Evolutionary conservation across 2,888 invertebrate genomes (phyloP).

Genomic region (Protula sp.): DNA sequence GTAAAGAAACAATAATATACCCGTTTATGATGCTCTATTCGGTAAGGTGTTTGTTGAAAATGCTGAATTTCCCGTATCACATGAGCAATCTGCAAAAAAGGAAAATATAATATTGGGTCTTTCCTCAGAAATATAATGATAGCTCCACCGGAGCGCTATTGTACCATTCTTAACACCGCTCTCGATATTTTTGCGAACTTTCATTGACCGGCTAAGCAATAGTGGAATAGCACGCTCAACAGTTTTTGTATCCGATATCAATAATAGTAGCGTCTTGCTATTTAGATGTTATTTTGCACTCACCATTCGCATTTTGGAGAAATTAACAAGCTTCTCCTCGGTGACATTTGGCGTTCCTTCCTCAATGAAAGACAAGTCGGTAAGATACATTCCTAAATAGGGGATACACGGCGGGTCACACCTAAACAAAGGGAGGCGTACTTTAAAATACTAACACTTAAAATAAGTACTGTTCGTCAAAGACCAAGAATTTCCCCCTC

Average conservation of each 20-base stretch:
- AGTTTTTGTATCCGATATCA: no score
- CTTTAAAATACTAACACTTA: no score
- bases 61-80: constrained; percentile 85
- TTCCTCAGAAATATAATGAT: not conserved
- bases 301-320: constrained; percentile 94
- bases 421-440: constrained; percentile 41
- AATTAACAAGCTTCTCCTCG: constrained; percentile 80
- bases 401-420: constrained; percentile 64
- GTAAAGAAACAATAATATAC: no score
- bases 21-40: constrained; percentile 78
- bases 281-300: constrained; percentile 23
- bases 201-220: no score
- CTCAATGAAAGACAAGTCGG: constrained; percentile 86
- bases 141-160: no score
- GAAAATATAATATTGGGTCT: not conserved
- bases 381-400: constrained; percentile 75
- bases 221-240: no score
- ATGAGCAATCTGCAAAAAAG: constrained; percentile 72
- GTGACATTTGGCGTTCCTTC: constrained; percentile 88
- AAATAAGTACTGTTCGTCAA: no score
- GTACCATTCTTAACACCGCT: no score
- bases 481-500: no score
- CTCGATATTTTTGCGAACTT: no score
- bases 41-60: constrained; percentile 86
- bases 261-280: no score